Evolutionary conservation across 2,797 vertebrate species (phyloP).

Genomic region (Manis pentadactyla): DNA sequence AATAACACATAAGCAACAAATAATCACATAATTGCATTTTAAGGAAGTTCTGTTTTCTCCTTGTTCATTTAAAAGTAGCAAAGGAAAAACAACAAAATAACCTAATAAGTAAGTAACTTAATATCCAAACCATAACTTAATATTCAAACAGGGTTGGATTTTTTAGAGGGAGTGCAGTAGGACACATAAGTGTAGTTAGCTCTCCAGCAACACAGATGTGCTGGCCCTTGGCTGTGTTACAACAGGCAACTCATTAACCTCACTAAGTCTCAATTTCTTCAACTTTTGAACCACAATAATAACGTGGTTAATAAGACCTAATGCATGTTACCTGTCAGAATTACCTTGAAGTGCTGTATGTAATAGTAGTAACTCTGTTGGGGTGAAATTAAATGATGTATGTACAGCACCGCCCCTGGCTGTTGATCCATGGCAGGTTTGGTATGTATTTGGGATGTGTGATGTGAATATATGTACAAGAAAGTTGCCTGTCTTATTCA

Average conservation of each 20-base stretch:
- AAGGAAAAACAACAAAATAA: conserved; percentile 31
- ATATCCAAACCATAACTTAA: too few species aligned
- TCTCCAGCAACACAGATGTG: neutral
- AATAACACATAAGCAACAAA: neutral
- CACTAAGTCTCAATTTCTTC: conserved; percentile 12
- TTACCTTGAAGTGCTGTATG: neutral
- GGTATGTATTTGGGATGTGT: neutral
- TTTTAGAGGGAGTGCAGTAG: neutral
- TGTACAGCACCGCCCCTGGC: neutral
- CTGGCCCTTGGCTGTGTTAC: neutral
- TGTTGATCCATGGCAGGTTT: neutral
- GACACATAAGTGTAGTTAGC: neutral
- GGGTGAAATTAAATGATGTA: neutral
- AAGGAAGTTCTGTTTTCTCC: neutral
- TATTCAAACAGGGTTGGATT: neutral
- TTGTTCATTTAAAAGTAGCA: neutral
- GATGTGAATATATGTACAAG: neutral
- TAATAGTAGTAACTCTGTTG: neutral
- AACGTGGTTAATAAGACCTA: conserved; percentile 52
- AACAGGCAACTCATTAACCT: conserved; percentile 11
- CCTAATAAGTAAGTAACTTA: neutral
- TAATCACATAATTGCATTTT: neutral
- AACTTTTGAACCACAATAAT: conserved; percentile 20
- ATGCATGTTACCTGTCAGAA: conserved; percentile 22
- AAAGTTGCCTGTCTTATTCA: neutral